Evolutionary conservation across 2,888 invertebrate species (phyloP), one percentile per base, ranked within the genome.

Genomic region (Ochlodes sylvanus): DNA sequence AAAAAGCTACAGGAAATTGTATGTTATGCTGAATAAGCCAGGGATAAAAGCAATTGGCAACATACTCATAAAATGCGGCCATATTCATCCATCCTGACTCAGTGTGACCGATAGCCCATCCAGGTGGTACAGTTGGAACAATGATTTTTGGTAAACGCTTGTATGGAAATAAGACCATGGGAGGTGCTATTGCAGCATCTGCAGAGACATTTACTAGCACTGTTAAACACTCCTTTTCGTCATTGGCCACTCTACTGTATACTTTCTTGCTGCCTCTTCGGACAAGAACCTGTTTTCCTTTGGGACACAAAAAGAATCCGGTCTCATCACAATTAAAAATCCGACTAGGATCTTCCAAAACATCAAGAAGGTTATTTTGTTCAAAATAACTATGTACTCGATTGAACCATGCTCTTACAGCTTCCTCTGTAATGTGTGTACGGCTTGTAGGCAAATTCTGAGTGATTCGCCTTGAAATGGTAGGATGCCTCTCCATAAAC

Each of bases 141-240:
- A 75, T 47, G 17, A 71, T 67, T 41, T 67, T 67, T 32, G 72
- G 71, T 38, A 73, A 17, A 9, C 69, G 47, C 52, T 71, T 70
- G 62, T 72, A 74, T 14, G 69, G 71, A 56, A 60, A 72, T 19
- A 72, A 27, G 56, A 72, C 69, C 72, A 73, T 72, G 17, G 74
- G 71, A 19, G 74, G 72, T 54, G 70, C 68, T 54, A 72, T 21
- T 44, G 57, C 32, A 14, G 71, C 74, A 67, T 60, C 68, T 17
- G 75, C 75, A 52, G 70, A 68, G n/a, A 66, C 73, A 68, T 68
- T 71, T 14, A 76, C 65, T 56, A 76, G 65, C 27, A 74, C 75
- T 19, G 74, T 74, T 54, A 74, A 65, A 62, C 72, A 73, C 64
- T 76, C 73, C 69, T 73, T 76, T 69, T 76, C 75, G 56, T 72